These are phyloP conservation scores for Ellobium chinense DNA, from an alignment of 2,888 invertebrate species.

Conservation along the genomic window DNA sequence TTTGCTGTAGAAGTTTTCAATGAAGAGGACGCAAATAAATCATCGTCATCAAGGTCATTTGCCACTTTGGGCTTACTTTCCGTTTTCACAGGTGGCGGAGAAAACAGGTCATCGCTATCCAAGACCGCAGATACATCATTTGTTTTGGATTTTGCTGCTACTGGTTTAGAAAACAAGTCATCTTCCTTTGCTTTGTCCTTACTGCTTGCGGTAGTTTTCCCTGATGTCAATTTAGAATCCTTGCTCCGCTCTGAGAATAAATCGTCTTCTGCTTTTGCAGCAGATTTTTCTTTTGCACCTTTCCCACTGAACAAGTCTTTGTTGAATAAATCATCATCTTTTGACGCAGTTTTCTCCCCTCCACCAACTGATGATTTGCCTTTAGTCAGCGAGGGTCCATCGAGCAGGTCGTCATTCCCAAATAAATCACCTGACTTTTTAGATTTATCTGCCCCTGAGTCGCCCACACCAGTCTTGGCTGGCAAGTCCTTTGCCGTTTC, in stretches of 20 bases:
- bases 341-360: slow-evolving; percentile 1
- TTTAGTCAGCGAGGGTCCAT: slow-evolving; percentile 24
- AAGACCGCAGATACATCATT: slow-evolving; percentile 22
- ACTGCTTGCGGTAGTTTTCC: slow-evolving; percentile 12
- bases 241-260: slow-evolving; percentile 33
- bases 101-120: slow-evolving; percentile 27
- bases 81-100: not conserved
- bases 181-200: slow-evolving; percentile 51
- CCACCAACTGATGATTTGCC: not conserved
- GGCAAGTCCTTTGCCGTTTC: not conserved
- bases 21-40: slow-evolving; percentile 57
- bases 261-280: slow-evolving; percentile 7
- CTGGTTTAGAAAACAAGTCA: slow-evolving; percentile 49
- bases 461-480: not conserved
- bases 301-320: slow-evolving; percentile 38
- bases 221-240: not conserved
- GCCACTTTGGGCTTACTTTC: not conserved
- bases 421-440: slow-evolving; percentile 59
- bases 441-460: not conserved
- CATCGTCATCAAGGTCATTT: slow-evolving; percentile 38
- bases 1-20: slow-evolving; percentile 31
- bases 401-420: slow-evolving; percentile 67
- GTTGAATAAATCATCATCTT: slow-evolving; percentile 32
- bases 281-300: not conserved
- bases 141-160: slow-evolving; percentile 47